Percentiles rank a stretch among this genome's conserved stretches.
These are phyloP conservation scores for Panulirus ornatus DNA, from an alignment of 1,140 invertebrate species.

Conservation along the genomic window DNA sequence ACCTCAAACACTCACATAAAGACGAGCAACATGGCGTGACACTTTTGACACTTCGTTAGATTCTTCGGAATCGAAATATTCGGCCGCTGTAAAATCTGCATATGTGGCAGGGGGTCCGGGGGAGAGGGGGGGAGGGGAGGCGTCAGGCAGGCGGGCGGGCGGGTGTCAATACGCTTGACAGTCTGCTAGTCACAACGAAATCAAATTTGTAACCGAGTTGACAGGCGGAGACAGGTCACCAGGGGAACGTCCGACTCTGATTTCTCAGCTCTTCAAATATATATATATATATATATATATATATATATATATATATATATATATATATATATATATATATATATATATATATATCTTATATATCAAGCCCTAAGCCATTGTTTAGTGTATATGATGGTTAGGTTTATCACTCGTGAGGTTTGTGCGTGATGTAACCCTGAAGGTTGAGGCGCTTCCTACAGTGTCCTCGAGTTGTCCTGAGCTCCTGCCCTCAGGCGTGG, in stretches of 20 bases:
- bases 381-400: background rate
- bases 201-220: conserved; percentile 69
- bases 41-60: conserved; percentile 64
- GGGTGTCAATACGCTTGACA: conserved; percentile 64
- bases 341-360: background rate
- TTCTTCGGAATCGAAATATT: conserved; percentile 58
- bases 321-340: background rate
- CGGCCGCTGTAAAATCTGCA: conserved; percentile 52
- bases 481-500: too few species aligned
- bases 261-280: conserved; percentile 30
- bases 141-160: conserved; percentile 18
- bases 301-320: background rate
- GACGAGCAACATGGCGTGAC: conserved; percentile 41
- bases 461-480: too few species aligned
- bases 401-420: background rate
- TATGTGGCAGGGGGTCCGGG: conserved; percentile 1
- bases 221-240: conserved; percentile 45
- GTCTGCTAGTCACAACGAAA: conserved; percentile 58
- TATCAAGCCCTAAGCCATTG: background rate
- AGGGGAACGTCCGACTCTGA: conserved; percentile 35
- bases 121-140: conserved; percentile 4
- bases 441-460: too few species aligned
- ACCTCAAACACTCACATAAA: background rate
- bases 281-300: background rate
- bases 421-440: too few species aligned